Percentiles rank a stretch among this genome's conserved stretches.
Evolutionary conservation across 64 coral and sea anemone genomes (phyloP).

Genomic region (Stichodactyla mertensii): DNA sequence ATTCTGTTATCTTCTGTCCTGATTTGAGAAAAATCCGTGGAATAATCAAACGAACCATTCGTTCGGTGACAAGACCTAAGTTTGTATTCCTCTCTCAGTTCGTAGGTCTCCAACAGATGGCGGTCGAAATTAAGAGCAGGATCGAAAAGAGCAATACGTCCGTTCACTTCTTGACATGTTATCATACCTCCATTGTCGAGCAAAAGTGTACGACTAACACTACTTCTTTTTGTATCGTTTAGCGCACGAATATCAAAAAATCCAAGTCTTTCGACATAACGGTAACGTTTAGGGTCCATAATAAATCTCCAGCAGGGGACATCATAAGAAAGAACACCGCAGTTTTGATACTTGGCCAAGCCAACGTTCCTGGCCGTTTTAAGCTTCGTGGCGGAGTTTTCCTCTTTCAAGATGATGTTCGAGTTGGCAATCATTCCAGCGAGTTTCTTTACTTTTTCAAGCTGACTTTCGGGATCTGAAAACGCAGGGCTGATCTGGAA

Average conservation of each 20-base stretch:
- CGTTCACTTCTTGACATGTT: constrained; percentile 73
- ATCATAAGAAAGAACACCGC: constrained; percentile 88
- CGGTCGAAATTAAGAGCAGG: constrained; percentile 85
- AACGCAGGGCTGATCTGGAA: constrained; percentile 22
- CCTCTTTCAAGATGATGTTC: constrained; percentile 37
- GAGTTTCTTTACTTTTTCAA: constrained; percentile 74
- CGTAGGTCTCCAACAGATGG: constrained; percentile 64
- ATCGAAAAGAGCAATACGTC: constrained; percentile 70
- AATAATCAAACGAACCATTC: constrained; percentile 29
- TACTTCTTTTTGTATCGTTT: constrained; percentile 35
- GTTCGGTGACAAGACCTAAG: constrained; percentile 15
- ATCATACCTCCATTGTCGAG: constrained; percentile 68
- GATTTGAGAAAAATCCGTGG: constrained; percentile 30
- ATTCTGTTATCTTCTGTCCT: constrained; percentile 51
- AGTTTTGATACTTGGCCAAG: constrained; percentile 73
- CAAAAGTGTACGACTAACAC: constrained; percentile 41
- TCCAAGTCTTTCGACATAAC: constrained; percentile 73
- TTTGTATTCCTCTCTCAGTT: constrained; percentile 44
- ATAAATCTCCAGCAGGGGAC: constrained; percentile 92
- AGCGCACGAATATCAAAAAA: constrained; percentile 53
- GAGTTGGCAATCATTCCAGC: constrained; percentile 77
- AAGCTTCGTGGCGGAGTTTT: constrained; percentile 14
- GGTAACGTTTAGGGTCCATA: constrained; percentile 68
- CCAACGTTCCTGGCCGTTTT: neutral
- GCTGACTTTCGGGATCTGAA: constrained; percentile 59